phyloP scores from a whole-genome alignment of 1,140 invertebrate genomes.

The Brachionus koreanus region DNA sequence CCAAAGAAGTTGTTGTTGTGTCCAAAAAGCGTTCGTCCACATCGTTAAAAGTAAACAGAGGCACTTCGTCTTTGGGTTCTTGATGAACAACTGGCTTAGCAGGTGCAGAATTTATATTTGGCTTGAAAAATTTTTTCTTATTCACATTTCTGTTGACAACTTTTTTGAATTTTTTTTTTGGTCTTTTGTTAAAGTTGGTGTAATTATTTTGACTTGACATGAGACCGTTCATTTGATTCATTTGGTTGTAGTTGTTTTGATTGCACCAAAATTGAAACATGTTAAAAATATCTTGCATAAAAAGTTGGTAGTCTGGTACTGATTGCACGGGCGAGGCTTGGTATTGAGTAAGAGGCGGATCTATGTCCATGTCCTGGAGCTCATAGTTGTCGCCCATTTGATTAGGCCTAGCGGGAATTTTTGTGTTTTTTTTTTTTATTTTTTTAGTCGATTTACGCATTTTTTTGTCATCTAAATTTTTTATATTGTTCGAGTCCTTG shows the following conservation, averaged over 20 bases:
- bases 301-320: not conserved
- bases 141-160: not conserved
- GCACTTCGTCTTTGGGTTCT: not conserved
- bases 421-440: not conserved
- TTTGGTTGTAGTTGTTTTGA: not conserved
- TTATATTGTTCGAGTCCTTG: not conserved
- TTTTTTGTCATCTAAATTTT: not conserved
- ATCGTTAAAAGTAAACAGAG: slow-evolving; percentile 13
- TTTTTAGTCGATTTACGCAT: not conserved
- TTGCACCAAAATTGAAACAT: not conserved
- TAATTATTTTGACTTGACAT: not conserved
- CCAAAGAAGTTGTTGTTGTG: not conserved
- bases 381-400: slow-evolving; percentile 6
- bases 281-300: slow-evolving; percentile 17
- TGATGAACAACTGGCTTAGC: not conserved
- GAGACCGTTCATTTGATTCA: not conserved
- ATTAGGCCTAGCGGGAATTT: not conserved
- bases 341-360: not conserved
- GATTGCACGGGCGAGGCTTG: not conserved
- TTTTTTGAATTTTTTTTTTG: not conserved
- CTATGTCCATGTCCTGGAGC: slow-evolving; percentile 22
- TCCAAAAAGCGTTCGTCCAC: slow-evolving; percentile 34
- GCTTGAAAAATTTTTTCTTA: not conserved
- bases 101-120: not conserved
- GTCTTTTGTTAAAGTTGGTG: not conserved